A percentile compares a stretch with the other conserved stretches of the same genome.
Conservation (phyloP, 1,140 invertebrate species). For the Trissolcus basalis region DNA sequence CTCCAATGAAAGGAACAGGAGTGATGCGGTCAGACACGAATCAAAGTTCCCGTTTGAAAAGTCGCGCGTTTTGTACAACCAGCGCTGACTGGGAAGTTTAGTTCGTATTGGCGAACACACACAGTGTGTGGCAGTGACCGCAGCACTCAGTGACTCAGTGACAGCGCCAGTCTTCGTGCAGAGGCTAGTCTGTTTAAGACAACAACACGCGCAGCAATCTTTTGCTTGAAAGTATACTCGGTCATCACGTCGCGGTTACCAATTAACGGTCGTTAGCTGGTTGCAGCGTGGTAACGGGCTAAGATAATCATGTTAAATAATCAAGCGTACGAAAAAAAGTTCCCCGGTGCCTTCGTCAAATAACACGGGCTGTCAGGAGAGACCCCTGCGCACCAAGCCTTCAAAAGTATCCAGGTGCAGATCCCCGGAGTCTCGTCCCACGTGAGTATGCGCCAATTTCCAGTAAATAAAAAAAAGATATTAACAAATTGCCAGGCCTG, state of each 20-base stretch:
- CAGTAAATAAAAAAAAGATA: too few relatives aligned
- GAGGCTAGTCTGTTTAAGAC: background rate
- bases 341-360: slow-evolving; percentile 64
- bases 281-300: background rate
- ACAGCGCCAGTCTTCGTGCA: slow-evolving; percentile 6
- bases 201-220: background rate
- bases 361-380: slow-evolving; percentile 59
- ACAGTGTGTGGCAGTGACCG: background rate
- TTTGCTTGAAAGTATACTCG: background rate
- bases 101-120: too few relatives aligned
- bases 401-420: background rate
- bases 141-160: background rate
- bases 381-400: slow-evolving; percentile 11
- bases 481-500: too few relatives aligned
- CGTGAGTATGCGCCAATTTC: slow-evolving; percentile 29
- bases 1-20: too few relatives aligned
- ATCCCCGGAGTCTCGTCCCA: slow-evolving; percentile 1
- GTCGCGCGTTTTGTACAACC: background rate
- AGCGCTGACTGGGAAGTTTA: background rate
- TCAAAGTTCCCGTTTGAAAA: too few relatives aligned
- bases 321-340: slow-evolving; percentile 32
- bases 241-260: background rate
- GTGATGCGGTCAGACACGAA: too few relatives aligned
- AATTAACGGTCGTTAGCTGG: background rate
- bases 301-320: slow-evolving; percentile 31